Evolutionary conservation across 2,113 vertebrate species (phyloP).

Genomic region (Macquaria ambigua): DNA sequence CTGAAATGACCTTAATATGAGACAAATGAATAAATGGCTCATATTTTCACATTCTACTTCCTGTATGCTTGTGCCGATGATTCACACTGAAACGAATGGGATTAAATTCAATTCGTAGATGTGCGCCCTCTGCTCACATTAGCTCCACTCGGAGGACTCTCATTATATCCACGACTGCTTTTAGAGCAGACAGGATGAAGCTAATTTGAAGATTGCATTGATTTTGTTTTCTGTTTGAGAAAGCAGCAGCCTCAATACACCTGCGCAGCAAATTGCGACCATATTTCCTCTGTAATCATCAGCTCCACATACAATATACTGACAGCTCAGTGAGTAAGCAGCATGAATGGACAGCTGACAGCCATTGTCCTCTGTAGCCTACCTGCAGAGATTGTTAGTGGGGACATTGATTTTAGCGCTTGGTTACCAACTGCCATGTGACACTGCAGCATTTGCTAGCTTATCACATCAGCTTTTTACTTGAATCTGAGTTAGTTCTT

Average conservation of each 20-base stretch:
- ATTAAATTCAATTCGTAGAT: constrained; percentile 30
- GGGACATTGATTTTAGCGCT: not conserved
- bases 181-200: constrained; percentile 48
- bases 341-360: constrained; percentile 20
- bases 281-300: constrained; percentile 14
- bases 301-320: constrained; percentile 23
- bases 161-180: constrained; percentile 21
- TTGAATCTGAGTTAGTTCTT: not conserved
- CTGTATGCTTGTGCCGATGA: constrained; percentile 37
- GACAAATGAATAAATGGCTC: constrained; percentile 24
- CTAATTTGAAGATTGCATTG: constrained; percentile 54
- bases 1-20: constrained; percentile 33
- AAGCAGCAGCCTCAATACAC: constrained; percentile 21
- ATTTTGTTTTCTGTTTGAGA: constrained; percentile 38
- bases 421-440: not conserved
- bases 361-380: constrained; percentile 5
- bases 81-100: constrained; percentile 25
- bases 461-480: not conserved
- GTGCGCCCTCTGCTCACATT: constrained; percentile 3
- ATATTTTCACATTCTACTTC: constrained; percentile 32
- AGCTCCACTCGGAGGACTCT: constrained; percentile 24
- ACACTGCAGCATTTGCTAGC: not conserved
- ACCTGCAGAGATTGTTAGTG: constrained; percentile 4
- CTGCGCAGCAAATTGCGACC: constrained; percentile 6
- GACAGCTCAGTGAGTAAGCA: constrained; percentile 27